Evolutionary conservation across 2,888 invertebrate genomes (phyloP), one percentile per base, ranked within the genome.

Genomic region (Podotricha telesiphe): DNA sequence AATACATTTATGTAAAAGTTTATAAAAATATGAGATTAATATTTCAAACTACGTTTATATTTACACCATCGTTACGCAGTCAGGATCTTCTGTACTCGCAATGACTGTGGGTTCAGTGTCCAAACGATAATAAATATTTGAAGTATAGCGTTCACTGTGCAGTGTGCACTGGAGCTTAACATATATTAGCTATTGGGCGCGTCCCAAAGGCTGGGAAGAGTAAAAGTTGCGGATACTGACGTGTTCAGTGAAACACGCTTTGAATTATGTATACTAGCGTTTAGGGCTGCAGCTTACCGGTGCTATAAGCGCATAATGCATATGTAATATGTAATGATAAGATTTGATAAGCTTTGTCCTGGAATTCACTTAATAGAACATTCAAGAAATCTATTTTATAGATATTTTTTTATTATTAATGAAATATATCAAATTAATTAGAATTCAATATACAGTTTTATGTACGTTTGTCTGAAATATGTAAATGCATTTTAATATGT

Each of bases 191-290:
- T 22, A 28, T 42, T 45, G 42, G 47, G 47, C 28, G 22, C 42
- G 48, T 62, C 28, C 17, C 47, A 45, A 40, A n/a, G 47, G 45
- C 47, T n/a, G 47, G 28, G 17, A 61, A 61, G 56, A 50, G 65
- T 56, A 58, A 65, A 40, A 65, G 56, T 58, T 48, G 65, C 48
- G 58, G 48, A 65, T 47, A 45, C 20, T 45, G 65, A 40, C 47
- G 65, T 48, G 48, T 20, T 40, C 48, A 17, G 20, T 40, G 47
- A 37, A 48, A 37, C 56, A 34, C 40, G 47, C 19, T 15, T 22
- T 58, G 58, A 48, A 66, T 58, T 66, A 66, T 66, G 58, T 48
- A 58, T 58, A 40, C n/a, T 17, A n/a, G 22, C 65, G 48, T 56
- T 58, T 58, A 47, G 20, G 50, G 10, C 48, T 45, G 53, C 42